phyloP scores from a whole-genome alignment of 2,113 vertebrate species.

The Vireo altiloquus region DNA sequence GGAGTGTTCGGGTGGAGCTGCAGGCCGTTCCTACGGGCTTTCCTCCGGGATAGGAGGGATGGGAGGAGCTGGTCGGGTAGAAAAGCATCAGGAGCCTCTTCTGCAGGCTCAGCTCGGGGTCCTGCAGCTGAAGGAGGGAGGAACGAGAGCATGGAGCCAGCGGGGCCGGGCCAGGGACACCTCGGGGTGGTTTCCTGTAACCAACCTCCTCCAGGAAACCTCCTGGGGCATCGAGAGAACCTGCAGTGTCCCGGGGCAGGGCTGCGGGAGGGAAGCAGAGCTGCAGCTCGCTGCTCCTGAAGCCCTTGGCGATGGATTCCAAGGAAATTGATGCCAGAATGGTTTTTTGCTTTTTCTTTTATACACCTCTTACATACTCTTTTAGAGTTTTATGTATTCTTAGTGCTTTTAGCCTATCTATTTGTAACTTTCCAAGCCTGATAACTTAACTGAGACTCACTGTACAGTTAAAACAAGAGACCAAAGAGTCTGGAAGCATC shows the following conservation, averaged over 20 bases:
- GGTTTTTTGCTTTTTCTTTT: no score
- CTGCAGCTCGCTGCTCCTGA: rapidly evolving
- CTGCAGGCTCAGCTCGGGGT: background rate
- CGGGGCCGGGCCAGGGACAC: background rate
- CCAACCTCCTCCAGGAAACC: background rate
- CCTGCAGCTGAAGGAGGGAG: background rate
- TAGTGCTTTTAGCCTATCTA: no score
- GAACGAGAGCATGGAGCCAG: background rate
- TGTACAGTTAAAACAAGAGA: no score
- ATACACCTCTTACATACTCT: no score
- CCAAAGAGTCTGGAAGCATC: no score
- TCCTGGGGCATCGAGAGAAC: rapidly evolving
- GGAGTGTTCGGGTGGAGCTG: background rate
- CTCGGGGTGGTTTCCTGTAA: background rate
- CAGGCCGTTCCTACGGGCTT: background rate
- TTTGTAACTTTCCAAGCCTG: no score
- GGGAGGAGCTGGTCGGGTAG: background rate
- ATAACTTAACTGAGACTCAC: no score
- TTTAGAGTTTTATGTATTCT: no score
- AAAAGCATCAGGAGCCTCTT: background rate
- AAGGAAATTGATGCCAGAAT: background rate
- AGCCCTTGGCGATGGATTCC: rapidly evolving
- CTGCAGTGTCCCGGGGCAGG: rapidly evolving
- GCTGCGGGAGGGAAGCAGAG: background rate
- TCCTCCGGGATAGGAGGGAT: background rate